Evolutionary conservation across 1,140 invertebrate genomes (phyloP), one percentile per base, ranked within the genome.

Genomic region (Hormaphis cornu): DNA sequence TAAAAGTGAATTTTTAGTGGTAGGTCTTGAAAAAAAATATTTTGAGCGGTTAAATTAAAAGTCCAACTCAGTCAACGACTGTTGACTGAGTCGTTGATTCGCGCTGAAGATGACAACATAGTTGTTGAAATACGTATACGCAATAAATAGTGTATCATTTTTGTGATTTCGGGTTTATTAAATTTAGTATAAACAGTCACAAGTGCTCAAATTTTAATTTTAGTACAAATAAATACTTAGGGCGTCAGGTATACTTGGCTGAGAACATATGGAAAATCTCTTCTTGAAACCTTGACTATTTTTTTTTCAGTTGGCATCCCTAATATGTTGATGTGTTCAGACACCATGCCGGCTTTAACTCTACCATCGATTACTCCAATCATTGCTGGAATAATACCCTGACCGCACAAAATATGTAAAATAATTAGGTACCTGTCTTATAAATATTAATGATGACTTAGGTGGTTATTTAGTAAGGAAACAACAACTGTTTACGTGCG

Each of bases 321-420:
- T 10, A 94, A 78, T 52, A 76, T 75, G 74, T 83, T 76, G 1
- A 98, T 76, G 74, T 92, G 82, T 7, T 83, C 75, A 12, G 77
- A 54, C 4, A 79, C 81, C 2, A 95, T 76, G 33, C 96, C 97
- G 16, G 97, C 85, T 74, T 86, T 86, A 5, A 98, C 79, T 73
- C 85, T 83, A 0, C 96, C 96, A 74, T 89, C 80, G 3, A 98
- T 73, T 46, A 99, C 86, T 5, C 87, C 94, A 73, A 98, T 88
- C 4, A 95, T 98, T 0, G 96, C 96, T 52, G 97, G 96, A n/a
- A 88, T 78, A n/a, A 85, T 90, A 52, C 90, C 91, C 84, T 93
- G 75, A 42, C 77, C 77, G 72, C 75, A 20, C 54, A 70, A 30
- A 46, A 18, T 44, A 18, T 30, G 22, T 7, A 12, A 44, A 22